phyloP scores from a whole-genome alignment of 2,888 invertebrate species.

The Drosophila heteroneura region DNA sequence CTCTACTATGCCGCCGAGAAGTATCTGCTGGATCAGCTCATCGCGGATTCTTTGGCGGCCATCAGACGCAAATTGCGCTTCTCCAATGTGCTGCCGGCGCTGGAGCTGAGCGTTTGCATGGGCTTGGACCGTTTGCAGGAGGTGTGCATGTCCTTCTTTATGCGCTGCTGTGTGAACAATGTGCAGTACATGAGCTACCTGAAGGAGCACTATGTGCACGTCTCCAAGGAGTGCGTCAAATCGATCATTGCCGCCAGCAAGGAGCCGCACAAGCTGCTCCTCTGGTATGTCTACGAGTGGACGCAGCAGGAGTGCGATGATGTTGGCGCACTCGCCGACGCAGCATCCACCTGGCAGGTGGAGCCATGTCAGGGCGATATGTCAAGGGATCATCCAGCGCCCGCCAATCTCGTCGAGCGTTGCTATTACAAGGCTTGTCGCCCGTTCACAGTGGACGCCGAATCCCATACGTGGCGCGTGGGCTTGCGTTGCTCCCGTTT shows the following conservation, averaged over 20 bases:
- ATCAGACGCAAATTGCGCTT: slow-evolving; percentile 82
- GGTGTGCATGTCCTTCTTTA: slow-evolving; percentile 82
- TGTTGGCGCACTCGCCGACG: slow-evolving; percentile 59
- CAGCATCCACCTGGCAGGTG: slow-evolving; percentile 39
- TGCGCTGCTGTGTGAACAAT: slow-evolving; percentile 82
- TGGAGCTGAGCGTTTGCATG: slow-evolving; percentile 83
- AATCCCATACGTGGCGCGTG: slow-evolving; percentile 75
- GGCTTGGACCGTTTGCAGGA: slow-evolving; percentile 80
- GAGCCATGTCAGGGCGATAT: slow-evolving; percentile 8
- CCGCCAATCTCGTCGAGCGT: slow-evolving; percentile 75
- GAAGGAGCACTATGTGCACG: slow-evolving; percentile 82
- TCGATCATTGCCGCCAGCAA: slow-evolving; percentile 79
- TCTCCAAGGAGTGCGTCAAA: slow-evolving; percentile 84
- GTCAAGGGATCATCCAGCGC: slow-evolving; percentile 20
- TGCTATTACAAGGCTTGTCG: slow-evolving; percentile 84
- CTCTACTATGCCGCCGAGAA: slow-evolving; percentile 85
- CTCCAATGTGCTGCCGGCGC: slow-evolving; percentile 83
- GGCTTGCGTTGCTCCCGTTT: slow-evolving; percentile 80
- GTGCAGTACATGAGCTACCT: slow-evolving; percentile 81
- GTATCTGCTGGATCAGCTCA: slow-evolving; percentile 83
- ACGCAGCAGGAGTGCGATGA: slow-evolving; percentile 84
- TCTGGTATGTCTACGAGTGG: slow-evolving; percentile 84
- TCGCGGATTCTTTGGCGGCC: slow-evolving; percentile 73
- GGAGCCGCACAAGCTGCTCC: slow-evolving; percentile 76
- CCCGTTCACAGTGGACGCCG: slow-evolving; percentile 81